Base-by-base conservation (phyloP, 35 echinoderm and acorn worm species). In the Amphiura filiformis region DNA sequence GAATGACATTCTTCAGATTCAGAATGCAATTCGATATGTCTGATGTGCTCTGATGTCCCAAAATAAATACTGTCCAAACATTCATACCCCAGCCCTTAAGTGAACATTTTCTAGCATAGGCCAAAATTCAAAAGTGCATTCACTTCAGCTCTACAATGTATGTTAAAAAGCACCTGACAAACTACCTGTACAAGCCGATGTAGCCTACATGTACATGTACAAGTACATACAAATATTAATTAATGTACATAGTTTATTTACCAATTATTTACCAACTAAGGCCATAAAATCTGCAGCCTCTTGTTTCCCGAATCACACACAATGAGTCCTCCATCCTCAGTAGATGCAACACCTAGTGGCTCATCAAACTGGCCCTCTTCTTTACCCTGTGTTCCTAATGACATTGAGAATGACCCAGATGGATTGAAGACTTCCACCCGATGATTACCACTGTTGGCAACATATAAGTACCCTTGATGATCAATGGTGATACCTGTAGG, bases 301-400 rank as follows among this genome's bases (percentile, higher is more conserved):
- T 91, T 89, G 90, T 99, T 99, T 28, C 90, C 96, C 31, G 90
- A 95, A 79, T 99, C 96, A 42, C 87, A 92, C 7, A 99, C 90
- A 33, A 91, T 86, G 23, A 99, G 39, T 78, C 87, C 79, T 61
- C 96, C 96, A 92, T 99, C 90, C 32, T 86, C 80, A 37, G 91
- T 82, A 0, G 90, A 70, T 5, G 90, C 84, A 31, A 99, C 56
- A 17, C 96, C 96, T 28, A 92, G 57, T 56, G 93, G 90, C 81
- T 94, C 96, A 90, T 99, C 93, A 89, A 99, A 92, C 75, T 90
- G 90, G n/a, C 96, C 90, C 20, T 90, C 41, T 34, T 91, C 96
- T 36, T 44, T 76, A 42, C 96, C 96, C 80, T 94, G 93, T 41
- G 83, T 91, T 31, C 96, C 96, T 31, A 95, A 79, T 65, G 81